A percentile compares a stretch with the other conserved stretches of the same genome.
phyloP scores from a whole-genome alignment of 2,113 vertebrate genomes.

The Australoheros scitulus region DNA sequence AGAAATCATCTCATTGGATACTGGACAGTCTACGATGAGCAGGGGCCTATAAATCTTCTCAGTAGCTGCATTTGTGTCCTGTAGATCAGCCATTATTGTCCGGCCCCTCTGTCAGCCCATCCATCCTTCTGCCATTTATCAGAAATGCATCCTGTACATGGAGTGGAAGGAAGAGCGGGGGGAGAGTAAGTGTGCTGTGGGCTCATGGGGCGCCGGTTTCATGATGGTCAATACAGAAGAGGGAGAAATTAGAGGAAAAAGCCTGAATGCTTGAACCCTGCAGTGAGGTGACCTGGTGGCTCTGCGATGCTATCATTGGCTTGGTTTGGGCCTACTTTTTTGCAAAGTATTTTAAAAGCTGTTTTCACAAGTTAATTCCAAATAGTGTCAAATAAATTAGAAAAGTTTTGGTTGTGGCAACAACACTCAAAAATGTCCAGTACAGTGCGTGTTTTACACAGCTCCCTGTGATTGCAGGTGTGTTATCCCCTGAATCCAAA shows the following conservation, averaged over 20 bases:
- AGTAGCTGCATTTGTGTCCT: conserved; percentile 95
- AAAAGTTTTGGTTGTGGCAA: too few species aligned
- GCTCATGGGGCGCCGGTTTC: conserved; percentile 5
- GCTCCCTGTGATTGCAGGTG: not conserved
- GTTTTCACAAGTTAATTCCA: not conserved
- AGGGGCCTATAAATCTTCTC: conserved; percentile 88
- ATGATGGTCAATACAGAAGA: conserved; percentile 38
- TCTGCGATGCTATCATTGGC: not conserved
- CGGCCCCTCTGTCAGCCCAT: conserved; percentile 96
- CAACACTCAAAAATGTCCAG: not conserved
- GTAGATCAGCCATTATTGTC: conserved; percentile 99
- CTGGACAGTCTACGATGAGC: conserved; percentile 88
- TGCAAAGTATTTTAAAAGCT: not conserved
- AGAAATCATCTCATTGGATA: conserved; percentile 96
- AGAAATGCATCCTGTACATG: conserved; percentile 84
- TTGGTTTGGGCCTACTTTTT: not conserved
- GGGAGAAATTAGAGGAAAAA: not conserved
- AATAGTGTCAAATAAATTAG: too few species aligned
- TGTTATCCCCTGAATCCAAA: not conserved
- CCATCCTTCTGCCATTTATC: conserved; percentile 97
- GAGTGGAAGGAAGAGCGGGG: conserved; percentile 53
- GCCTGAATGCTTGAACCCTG: not conserved
- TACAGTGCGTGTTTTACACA: not conserved
- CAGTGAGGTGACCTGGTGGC: not conserved
- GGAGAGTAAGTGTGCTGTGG: conserved; percentile 5